Percentiles rank a stretch among this genome's conserved stretches.
Conservation (phyloP, 2,113 vertebrate genomes). For the Sinocyclocheilus rhinocerous region DNA sequence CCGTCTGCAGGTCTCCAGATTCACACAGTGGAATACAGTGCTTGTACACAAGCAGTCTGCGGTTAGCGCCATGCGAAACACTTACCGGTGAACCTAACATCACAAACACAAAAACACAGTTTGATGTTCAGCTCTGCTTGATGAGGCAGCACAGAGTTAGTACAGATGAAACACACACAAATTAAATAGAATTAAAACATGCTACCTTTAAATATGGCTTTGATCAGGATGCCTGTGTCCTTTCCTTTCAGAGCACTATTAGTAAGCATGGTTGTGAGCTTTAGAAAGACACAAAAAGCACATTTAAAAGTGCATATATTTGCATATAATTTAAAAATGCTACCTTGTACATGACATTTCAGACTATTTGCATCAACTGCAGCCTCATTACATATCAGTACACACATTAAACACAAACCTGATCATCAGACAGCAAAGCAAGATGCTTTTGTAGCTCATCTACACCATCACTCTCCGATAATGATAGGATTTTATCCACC, state of each 20-base stretch:
- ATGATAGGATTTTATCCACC: constrained; percentile 67
- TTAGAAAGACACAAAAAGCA: not conserved
- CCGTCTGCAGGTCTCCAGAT: constrained; percentile 87
- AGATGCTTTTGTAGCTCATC: constrained; percentile 72
- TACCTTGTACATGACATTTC: not conserved
- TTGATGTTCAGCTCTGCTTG: not conserved
- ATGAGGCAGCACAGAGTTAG: not conserved
- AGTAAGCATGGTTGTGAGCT: constrained; percentile 80
- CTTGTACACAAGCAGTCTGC: constrained; percentile 84
- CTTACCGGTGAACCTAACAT: constrained; percentile 83
- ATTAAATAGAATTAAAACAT: not conserved
- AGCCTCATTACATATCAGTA: not conserved
- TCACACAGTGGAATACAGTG: constrained; percentile 87
- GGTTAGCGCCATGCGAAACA: constrained; percentile 75
- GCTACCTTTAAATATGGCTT: constrained; percentile 89
- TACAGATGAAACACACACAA: not conserved
- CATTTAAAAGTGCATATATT: not conserved
- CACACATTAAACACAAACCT: constrained; percentile 62
- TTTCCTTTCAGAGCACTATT: constrained; percentile 83
- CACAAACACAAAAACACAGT: not conserved
- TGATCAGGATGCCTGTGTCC: constrained; percentile 78
- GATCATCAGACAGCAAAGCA: constrained; percentile 62
- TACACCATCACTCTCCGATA: constrained; percentile 65
- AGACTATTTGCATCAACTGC: not conserved
- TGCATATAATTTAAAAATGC: not conserved